Evolutionary conservation across 2,888 invertebrate species (phyloP).

Genomic region (Oxystoma pomonae): DNA sequence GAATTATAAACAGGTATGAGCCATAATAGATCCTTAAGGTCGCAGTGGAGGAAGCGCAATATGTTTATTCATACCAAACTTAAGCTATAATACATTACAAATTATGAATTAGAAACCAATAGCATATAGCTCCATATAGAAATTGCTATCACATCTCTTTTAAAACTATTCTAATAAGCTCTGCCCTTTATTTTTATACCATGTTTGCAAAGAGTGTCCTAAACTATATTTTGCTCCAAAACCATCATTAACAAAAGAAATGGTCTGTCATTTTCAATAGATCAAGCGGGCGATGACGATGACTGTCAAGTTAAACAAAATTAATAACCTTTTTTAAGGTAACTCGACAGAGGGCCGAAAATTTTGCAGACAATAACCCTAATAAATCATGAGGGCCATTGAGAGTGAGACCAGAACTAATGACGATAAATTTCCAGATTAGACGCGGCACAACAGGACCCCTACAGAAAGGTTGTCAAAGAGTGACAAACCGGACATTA

Average conservation of each 20-base stretch:
- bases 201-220: neutral
- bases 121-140: too few species aligned
- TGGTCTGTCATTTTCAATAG: neutral
- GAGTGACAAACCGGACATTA: conserved; percentile 16
- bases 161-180: too few species aligned
- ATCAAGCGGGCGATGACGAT: conserved; percentile 7
- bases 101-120: too few species aligned
- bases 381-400: conserved; percentile 44
- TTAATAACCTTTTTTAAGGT: conserved; percentile 21
- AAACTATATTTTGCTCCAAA: neutral
- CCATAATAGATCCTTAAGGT: too few species aligned
- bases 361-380: conserved; percentile 15
- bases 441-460: conserved; percentile 39
- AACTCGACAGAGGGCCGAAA: neutral
- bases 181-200: too few species aligned
- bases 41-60: too few species aligned
- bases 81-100: too few species aligned
- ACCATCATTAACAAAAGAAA: neutral
- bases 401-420: conserved; percentile 47
- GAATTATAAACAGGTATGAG: too few species aligned
- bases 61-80: too few species aligned
- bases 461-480: conserved; percentile 28
- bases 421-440: conserved; percentile 47
- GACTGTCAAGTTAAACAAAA: conserved; percentile 21
- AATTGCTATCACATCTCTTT: too few species aligned